phyloP scores from a whole-genome alignment of 2,113 vertebrate species.

The Alosa alosa region DNA sequence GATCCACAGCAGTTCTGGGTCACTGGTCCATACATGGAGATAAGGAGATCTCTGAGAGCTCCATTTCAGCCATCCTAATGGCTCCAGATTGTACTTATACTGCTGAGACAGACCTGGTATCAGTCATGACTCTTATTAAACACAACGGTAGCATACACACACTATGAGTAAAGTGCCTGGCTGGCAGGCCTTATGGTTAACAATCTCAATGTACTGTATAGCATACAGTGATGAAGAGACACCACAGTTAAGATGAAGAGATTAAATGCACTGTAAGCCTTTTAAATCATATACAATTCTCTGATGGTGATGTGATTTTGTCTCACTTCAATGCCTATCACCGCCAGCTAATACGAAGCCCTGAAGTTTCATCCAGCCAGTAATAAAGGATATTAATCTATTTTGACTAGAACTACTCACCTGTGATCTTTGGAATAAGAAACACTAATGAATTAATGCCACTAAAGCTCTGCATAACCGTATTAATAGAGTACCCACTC shows the following conservation, averaged over 20 bases:
- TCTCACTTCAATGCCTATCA: neutral
- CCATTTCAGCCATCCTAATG: conserved; percentile 20
- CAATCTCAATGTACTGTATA: neutral
- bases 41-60: conserved; percentile 3
- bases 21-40: conserved; percentile 31
- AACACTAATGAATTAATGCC: neutral
- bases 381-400: neutral
- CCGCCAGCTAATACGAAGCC: neutral
- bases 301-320: neutral
- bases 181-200: neutral
- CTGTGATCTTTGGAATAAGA: neutral
- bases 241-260: neutral
- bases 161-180: neutral
- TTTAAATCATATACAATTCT: neutral
- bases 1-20: conserved; percentile 6
- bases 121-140: neutral
- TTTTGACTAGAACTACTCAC: neutral
- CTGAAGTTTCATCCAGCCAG: neutral
- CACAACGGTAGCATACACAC: neutral
- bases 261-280: neutral
- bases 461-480: neutral
- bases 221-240: neutral
- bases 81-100: neutral
- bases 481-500: neutral
- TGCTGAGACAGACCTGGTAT: neutral